phyloP scores from a whole-genome alignment of 2,888 invertebrate species.

The Pristionchus japonicus region DNA sequence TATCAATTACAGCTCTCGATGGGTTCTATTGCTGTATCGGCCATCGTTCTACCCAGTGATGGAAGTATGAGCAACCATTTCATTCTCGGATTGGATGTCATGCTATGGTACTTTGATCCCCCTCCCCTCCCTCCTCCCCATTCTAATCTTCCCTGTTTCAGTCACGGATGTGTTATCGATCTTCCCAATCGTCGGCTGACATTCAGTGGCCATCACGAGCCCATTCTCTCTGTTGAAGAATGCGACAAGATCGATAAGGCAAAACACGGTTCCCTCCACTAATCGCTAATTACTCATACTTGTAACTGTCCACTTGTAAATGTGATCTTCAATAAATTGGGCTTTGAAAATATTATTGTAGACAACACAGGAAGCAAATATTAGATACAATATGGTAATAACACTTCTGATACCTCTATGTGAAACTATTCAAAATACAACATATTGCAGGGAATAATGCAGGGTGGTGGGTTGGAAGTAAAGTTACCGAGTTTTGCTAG shows the following conservation, averaged over 20 bases:
- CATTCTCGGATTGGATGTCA: conserved; percentile 43
- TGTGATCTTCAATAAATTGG: background rate
- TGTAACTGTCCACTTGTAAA: conserved; percentile 28
- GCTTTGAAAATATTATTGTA: no score
- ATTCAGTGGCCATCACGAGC: conserved; percentile 40
- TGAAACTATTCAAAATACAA: conserved; percentile 8
- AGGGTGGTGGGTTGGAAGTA: background rate
- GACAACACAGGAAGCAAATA: conserved; percentile 29
- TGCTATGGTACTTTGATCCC: conserved; percentile 31
- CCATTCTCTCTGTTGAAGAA: conserved; percentile 32
- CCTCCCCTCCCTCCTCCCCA: background rate
- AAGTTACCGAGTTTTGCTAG: conserved; percentile 3
- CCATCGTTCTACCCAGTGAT: conserved; percentile 33
- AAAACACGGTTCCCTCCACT: background rate
- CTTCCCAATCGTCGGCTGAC: conserved; percentile 19
- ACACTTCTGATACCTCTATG: background rate
- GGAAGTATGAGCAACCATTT: conserved; percentile 11
- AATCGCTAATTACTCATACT: background rate
- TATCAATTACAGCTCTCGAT: background rate
- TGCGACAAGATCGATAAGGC: conserved; percentile 19
- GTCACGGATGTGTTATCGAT: conserved; percentile 45
- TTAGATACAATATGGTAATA: conserved; percentile 40
- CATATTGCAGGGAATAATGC: conserved; percentile 25
- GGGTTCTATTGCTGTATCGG: conserved; percentile 4
- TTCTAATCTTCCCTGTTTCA: background rate